These are phyloP conservation scores for Amiota minor DNA, from an alignment of 2,888 invertebrate species.

Conservation along the genomic window DNA sequence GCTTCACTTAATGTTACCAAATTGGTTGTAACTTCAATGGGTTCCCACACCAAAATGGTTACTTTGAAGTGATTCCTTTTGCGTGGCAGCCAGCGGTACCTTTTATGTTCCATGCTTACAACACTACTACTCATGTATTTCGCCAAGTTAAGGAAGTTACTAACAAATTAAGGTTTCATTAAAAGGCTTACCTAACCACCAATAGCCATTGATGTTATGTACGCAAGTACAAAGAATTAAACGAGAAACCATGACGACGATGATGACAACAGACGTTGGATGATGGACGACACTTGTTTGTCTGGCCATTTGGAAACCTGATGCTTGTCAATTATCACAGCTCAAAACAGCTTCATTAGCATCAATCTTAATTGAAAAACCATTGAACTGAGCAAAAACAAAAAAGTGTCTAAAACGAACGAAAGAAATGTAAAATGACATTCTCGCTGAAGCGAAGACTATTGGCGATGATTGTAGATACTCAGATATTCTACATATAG, in stretches of 20 bases:
- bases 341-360: constrained; percentile 59
- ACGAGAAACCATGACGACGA: neutral
- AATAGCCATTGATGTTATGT: constrained; percentile 7
- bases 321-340: constrained; percentile 56
- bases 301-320: constrained; percentile 11
- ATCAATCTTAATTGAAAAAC: constrained; percentile 66
- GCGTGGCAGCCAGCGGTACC: constrained; percentile 41
- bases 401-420: constrained; percentile 37
- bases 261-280: no score
- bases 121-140: constrained; percentile 1
- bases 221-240: no score
- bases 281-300: neutral
- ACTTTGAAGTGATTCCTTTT: constrained; percentile 41
- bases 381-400: constrained; percentile 45
- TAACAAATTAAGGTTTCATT: neutral
- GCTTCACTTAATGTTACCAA: neutral
- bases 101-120: constrained; percentile 37
- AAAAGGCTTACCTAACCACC: neutral
- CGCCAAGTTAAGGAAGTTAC: neutral
- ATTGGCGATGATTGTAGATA: no score
- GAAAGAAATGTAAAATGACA: constrained; percentile 21
- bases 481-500: no score
- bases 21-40: neutral
- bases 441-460: neutral
- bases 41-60: constrained; percentile 23